Percentiles rank a stretch among this genome's conserved stretches.
phyloP scores from a whole-genome alignment of 1,140 invertebrate genomes.

The Oryctes rhinoceros region DNA sequence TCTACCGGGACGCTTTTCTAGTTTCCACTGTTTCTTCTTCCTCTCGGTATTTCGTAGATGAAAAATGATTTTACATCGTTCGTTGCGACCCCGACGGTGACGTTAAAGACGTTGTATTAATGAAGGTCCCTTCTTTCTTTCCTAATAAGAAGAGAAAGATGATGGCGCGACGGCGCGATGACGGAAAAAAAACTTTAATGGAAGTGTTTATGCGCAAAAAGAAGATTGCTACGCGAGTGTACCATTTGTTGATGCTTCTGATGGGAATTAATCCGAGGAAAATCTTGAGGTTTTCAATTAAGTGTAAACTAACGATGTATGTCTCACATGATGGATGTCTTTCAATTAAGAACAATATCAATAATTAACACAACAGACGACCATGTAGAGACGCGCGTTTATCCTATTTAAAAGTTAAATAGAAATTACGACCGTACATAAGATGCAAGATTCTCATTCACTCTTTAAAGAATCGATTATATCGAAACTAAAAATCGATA shows the following conservation, averaged over 20 bases:
- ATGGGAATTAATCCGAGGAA: not conserved
- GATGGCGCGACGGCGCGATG: not conserved
- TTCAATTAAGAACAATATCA: too few species aligned
- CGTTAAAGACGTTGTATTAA: slow-evolving; percentile 37
- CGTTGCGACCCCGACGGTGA: slow-evolving; percentile 31
- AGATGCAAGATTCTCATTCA: too few species aligned
- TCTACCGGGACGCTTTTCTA: not conserved
- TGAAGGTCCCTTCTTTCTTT: slow-evolving; percentile 25
- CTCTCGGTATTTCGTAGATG: slow-evolving; percentile 2
- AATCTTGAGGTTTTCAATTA: not conserved
- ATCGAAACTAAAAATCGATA: too few species aligned
- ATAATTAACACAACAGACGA: too few species aligned
- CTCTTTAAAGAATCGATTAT: too few species aligned
- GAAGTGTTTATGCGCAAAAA: not conserved
- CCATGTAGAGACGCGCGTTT: too few species aligned
- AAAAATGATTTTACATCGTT: slow-evolving; percentile 36
- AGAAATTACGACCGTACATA: too few species aligned
- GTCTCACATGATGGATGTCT: too few species aligned
- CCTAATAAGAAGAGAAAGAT: slow-evolving; percentile 12
- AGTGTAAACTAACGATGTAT: too few species aligned
- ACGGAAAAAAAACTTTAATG: slow-evolving; percentile 5
- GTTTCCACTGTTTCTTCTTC: not conserved
- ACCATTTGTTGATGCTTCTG: slow-evolving; percentile 13
- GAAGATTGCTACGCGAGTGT: not conserved
- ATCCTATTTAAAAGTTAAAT: too few species aligned